A percentile compares a stretch with the other conserved stretches of the same genome.
Conservation (phyloP, 2,888 invertebrate genomes). For the Drosophila ochracea region DNA sequence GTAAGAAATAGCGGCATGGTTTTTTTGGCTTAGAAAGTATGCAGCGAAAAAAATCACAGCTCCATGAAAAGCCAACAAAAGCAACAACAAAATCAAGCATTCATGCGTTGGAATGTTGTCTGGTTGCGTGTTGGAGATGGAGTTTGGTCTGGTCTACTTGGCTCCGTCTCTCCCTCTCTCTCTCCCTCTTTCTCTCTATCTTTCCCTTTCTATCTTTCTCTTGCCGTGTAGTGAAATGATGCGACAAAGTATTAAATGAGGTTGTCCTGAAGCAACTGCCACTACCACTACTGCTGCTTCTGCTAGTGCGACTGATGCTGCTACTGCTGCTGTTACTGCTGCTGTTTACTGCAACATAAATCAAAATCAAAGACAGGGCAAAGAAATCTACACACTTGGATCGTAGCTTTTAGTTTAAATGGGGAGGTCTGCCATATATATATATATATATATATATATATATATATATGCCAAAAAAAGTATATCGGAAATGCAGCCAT, state of each 20-base stretch:
- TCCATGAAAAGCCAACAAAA: constrained; percentile 36
- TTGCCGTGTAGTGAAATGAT: constrained; percentile 66
- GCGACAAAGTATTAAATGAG: constrained; percentile 79
- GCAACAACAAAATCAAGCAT: constrained; percentile 21
- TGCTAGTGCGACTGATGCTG: constrained; percentile 37
- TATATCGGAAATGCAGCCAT: constrained; percentile 61
- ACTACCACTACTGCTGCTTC: constrained; percentile 32
- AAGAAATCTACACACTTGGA: constrained; percentile 50
- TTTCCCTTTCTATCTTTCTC: background rate
- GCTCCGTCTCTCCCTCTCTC: background rate
- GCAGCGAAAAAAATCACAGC: constrained; percentile 58
- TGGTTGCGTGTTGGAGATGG: constrained; percentile 29
- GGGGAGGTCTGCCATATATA: background rate
- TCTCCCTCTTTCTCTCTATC: background rate
- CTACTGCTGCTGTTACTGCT: constrained; percentile 27
- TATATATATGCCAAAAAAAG: constrained; percentile 21
- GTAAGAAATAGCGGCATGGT: constrained; percentile 26
- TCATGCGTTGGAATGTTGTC: constrained; percentile 64
- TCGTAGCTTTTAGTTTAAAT: constrained; percentile 24
- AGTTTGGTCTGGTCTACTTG: constrained; percentile 20
- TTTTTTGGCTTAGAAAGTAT: constrained; percentile 57
- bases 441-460: background rate
- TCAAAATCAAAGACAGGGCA: constrained; percentile 72
- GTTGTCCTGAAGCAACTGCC: constrained; percentile 55
- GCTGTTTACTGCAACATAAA: constrained; percentile 75